Evolutionary conservation across 2,113 vertebrate genomes (phyloP).

Genomic region (Scomber japonicus): DNA sequence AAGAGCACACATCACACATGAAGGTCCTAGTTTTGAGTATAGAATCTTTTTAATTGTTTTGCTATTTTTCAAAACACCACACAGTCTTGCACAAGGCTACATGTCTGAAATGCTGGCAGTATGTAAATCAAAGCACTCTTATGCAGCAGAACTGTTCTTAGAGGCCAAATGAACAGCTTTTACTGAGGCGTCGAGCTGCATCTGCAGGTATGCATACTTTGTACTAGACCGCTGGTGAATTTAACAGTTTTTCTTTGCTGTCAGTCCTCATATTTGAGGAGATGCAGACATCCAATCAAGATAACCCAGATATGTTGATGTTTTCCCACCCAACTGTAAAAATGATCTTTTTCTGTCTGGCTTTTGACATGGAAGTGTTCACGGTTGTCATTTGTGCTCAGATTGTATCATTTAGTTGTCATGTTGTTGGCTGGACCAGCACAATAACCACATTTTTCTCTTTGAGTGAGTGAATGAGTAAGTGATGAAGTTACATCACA

Average conservation of each 20-base stretch:
- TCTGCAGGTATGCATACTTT: neutral
- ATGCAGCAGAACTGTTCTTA: neutral
- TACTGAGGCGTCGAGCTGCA: too few species aligned
- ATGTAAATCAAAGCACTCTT: neutral
- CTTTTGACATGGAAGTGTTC: neutral
- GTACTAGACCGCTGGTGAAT: too few species aligned
- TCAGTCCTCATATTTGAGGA: neutral
- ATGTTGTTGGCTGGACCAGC: too few species aligned
- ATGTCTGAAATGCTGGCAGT: constrained; percentile 6
- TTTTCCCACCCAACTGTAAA: neutral
- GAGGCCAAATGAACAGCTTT: neutral
- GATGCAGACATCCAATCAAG: neutral
- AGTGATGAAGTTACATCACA: too few species aligned
- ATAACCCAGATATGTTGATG: neutral
- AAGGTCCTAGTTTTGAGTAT: neutral
- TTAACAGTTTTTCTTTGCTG: too few species aligned
- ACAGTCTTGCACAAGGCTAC: neutral
- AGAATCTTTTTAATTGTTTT: neutral
- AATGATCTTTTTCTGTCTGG: constrained; percentile 1
- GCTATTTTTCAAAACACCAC: neutral
- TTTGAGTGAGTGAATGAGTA: too few species aligned
- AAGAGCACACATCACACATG: constrained; percentile 6
- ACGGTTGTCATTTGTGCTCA: too few species aligned
- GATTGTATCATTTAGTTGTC: too few species aligned
- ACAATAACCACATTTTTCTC: too few species aligned